Evolutionary conservation across 2,113 vertebrate species (phyloP).

Genomic region (Actinemys pallida): DNA sequence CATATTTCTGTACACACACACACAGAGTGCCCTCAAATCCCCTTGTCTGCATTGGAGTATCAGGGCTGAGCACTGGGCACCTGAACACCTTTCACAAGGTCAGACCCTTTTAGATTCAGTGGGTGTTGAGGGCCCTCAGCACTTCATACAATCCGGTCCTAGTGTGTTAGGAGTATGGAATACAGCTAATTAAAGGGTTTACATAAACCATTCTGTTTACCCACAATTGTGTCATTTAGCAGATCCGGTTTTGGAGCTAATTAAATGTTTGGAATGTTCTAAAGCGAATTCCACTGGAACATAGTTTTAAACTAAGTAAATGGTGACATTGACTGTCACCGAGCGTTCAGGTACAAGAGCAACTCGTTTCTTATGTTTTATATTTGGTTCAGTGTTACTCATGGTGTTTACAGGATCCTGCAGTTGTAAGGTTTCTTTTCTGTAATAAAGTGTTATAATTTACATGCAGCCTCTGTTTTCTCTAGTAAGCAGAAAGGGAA

Average conservation of each 20-base stretch:
- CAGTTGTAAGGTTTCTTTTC: slow-evolving; percentile 64
- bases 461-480: not conserved
- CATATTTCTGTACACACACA: accelerated
- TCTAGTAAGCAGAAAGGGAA: not conserved
- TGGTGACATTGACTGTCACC: not conserved
- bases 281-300: not conserved
- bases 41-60: not conserved
- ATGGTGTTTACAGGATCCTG: slow-evolving; percentile 69
- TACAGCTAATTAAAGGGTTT: not conserved
- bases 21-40: accelerated
- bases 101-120: not conserved
- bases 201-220: not conserved
- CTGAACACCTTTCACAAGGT: accelerated
- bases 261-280: not conserved
- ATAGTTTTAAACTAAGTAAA: not conserved
- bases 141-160: not conserved
- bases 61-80: not conserved
- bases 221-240: not conserved
- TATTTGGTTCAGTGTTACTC: slow-evolving; percentile 48
- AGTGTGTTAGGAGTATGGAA: not conserved
- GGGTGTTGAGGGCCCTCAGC: accelerated
- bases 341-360: slow-evolving; percentile 33
- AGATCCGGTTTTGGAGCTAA: not conserved
- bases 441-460: slow-evolving; percentile 76
- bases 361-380: slow-evolving; percentile 42